A percentile compares a stretch with the other conserved stretches of the same genome.
phyloP scores from a whole-genome alignment of 2,113 vertebrate genomes.

The Empidonax traillii region DNA sequence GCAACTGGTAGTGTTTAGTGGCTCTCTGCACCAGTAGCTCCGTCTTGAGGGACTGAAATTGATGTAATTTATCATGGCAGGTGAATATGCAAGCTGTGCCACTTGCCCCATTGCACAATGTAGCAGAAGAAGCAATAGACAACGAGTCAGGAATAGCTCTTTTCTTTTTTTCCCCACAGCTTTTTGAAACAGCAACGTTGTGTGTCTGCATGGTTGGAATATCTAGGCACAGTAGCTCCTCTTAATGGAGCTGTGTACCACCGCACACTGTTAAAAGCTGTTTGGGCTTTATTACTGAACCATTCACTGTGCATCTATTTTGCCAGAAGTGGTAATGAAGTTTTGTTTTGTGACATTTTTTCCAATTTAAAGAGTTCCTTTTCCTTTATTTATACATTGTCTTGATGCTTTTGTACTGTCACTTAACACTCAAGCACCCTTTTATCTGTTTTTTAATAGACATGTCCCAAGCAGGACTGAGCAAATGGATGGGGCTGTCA shows the following conservation, averaged over 20 bases:
- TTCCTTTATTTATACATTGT: background rate
- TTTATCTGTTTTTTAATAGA: background rate
- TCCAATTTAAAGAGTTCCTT: background rate
- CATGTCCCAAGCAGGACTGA: background rate
- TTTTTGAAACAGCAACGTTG: background rate
- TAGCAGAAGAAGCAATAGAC: conserved; percentile 32
- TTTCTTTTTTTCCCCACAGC: background rate
- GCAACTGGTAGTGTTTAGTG: conserved; percentile 58
- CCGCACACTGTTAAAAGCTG: background rate
- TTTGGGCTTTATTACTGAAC: background rate
- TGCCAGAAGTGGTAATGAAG: background rate
- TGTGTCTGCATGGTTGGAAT: background rate
- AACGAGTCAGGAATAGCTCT: background rate
- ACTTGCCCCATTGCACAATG: conserved; percentile 1
- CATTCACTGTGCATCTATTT: background rate
- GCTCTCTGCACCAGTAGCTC: conserved; percentile 53
- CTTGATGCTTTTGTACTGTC: background rate
- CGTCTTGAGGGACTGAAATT: conserved; percentile 47
- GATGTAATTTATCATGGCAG: conserved; percentile 66
- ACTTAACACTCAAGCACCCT: background rate
- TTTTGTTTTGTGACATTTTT: background rate
- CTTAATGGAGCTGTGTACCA: conserved; percentile 20
- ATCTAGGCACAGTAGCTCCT: conserved; percentile 17
- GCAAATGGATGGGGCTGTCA: background rate
- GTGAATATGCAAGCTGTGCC: conserved; percentile 60